These are phyloP conservation scores for Centrocercus urophasianus DNA, from an alignment of 2,113 vertebrate species.

Conservation along the genomic window DNA sequence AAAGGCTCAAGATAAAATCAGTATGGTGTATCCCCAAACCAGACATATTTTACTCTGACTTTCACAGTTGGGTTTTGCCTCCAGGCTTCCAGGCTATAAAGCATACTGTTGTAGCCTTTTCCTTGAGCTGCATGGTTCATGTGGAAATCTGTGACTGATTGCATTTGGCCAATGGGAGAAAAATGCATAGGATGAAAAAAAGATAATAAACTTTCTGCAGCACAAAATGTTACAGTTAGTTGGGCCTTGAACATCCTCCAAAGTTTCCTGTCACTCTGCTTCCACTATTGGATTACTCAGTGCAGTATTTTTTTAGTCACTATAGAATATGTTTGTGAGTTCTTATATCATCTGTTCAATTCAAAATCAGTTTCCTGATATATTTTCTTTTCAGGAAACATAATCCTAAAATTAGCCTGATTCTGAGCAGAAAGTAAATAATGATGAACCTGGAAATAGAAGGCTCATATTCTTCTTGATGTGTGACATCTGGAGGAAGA, in stretches of 20 bases:
- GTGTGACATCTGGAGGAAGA: neutral
- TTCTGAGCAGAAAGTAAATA: neutral
- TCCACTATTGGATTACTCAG: neutral
- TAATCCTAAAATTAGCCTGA: neutral
- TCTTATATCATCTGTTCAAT: neutral
- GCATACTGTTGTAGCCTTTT: neutral
- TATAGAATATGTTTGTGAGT: neutral
- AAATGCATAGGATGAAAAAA: constrained; percentile 27
- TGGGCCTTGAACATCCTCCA: constrained; percentile 9
- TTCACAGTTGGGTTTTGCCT: neutral
- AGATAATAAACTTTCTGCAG: constrained; percentile 5
- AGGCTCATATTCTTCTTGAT: neutral
- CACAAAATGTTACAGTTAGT: neutral
- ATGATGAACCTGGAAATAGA: neutral
- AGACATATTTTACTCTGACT: constrained; percentile 19
- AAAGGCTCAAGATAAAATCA: neutral
- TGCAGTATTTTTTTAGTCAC: neutral
- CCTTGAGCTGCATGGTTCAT: neutral
- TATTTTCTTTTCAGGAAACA: constrained; percentile 7
- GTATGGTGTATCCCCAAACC: neutral
- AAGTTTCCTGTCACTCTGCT: neutral
- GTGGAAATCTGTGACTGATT: neutral
- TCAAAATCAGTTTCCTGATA: neutral
- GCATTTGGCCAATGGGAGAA: neutral
- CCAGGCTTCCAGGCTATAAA: neutral